Conservation (phyloP, 2,888 invertebrate genomes). For the Cantharis nigra region DNA sequence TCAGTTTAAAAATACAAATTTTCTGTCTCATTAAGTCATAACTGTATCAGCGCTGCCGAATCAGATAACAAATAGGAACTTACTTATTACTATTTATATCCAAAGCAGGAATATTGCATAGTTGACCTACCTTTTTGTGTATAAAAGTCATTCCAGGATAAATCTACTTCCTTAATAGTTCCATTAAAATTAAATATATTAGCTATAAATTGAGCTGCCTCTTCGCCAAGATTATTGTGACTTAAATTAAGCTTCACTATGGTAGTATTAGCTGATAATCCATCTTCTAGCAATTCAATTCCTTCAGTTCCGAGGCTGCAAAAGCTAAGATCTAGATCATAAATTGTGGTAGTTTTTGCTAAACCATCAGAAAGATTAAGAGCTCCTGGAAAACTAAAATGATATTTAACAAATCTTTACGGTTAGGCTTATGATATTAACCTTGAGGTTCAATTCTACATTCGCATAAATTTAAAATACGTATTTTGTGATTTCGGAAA, state of each 20-base stretch:
- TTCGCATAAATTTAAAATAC: conserved; percentile 49
- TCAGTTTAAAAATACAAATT: no score
- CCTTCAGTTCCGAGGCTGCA: conserved; percentile 58
- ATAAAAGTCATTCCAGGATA: conserved; percentile 61
- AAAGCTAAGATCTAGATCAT: conserved; percentile 53
- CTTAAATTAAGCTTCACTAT: conserved; percentile 56
- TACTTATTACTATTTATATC: no score
- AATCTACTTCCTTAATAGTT: conserved; percentile 55
- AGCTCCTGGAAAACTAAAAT: conserved; percentile 47
- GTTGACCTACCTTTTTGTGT: conserved; percentile 51
- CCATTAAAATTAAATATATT: conserved; percentile 53
- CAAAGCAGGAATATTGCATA: no score
- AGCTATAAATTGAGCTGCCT: conserved; percentile 50
- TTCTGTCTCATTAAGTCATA: not conserved
- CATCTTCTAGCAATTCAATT: conserved; percentile 45
- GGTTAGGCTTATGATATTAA: conserved; percentile 13
- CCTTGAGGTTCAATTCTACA: conserved; percentile 55
- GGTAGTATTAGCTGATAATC: conserved; percentile 46
- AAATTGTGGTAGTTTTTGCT: conserved; percentile 43
- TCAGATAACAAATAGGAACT: not conserved
- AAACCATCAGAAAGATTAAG: conserved; percentile 50
- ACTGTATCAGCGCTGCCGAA: not conserved
- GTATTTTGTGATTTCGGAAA: conserved; percentile 48
- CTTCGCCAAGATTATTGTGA: conserved; percentile 58
- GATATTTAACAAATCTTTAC: not conserved